These are phyloP conservation scores for Lathamus discolor DNA, from an alignment of 2,113 vertebrate genomes.

Conservation along the genomic window DNA sequence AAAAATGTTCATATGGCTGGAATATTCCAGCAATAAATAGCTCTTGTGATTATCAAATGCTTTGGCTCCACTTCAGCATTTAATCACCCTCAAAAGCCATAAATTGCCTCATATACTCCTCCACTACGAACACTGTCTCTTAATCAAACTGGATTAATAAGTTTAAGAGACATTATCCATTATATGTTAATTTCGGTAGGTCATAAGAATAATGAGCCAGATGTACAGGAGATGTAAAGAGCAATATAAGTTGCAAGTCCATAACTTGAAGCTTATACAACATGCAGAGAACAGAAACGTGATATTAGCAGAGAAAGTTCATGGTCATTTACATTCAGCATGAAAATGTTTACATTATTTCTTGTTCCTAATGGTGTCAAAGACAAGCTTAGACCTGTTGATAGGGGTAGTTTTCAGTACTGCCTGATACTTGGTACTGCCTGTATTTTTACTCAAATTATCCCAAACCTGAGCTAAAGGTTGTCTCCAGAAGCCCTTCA, in stretches of 20 bases:
- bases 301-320: background rate
- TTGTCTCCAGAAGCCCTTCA: background rate
- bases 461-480: background rate
- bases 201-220: background rate
- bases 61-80: constrained; percentile 15
- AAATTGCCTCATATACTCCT: constrained; percentile 28
- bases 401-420: background rate
- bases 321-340: background rate
- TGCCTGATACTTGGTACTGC: background rate
- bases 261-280: background rate
- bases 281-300: background rate
- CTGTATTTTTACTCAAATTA: background rate
- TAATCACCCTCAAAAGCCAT: constrained; percentile 40
- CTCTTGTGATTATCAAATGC: constrained; percentile 15
- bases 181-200: constrained; percentile 9
- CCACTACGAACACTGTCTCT: background rate
- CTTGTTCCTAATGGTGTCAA: background rate
- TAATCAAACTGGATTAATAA: constrained; percentile 46
- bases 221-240: background rate
- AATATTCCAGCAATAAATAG: constrained; percentile 46
- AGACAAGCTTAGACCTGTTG: background rate
- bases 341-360: background rate
- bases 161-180: constrained; percentile 16
- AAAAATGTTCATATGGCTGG: background rate
- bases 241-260: background rate